Evolutionary conservation across 2,113 vertebrate species (phyloP), one percentile per base, ranked within the genome.

Genomic region (Neogobius melanostomus): DNA sequence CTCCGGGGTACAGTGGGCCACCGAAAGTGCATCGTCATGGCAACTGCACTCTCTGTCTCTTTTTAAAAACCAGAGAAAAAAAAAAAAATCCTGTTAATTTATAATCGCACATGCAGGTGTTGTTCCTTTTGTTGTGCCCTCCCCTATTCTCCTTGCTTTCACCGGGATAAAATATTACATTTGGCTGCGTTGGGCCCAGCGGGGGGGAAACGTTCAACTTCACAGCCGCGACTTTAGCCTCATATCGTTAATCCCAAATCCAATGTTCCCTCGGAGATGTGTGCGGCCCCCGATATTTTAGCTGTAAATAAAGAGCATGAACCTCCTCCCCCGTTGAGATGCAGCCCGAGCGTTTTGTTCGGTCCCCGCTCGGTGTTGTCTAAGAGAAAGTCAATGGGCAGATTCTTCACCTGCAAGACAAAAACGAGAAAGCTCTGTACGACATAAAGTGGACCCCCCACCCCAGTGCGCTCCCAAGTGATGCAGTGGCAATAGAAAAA

Each of bases 201-300:
- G 59, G 84, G 76, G 69, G 76, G 69, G 59, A 81, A 66, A 8
- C 5, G 69, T 83, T 81, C 71, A 81, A 77, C 68, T 51, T 65
- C 56, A 65, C 72, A 69, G 65, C 75, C 72, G 63, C 1, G 53
- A 66, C 69, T 53, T 74, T 75, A 76, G 61, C 64, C 68, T 66
- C 66, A 28, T 57, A 66, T 75, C 77, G 61, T 72, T 64, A 70
- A 71, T 74, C 46, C 68, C 65, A 67, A 21, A 66, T 63, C 53
- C 71, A 82, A 72, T 79, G 72, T 82, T 56, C 53, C 81, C 76
- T 64, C 70, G 64, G 84, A 69, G 85, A 84, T 84, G 78, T 84
- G 78, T 85, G 68, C 72, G 59, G 52, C 17, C 75, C 81, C 82
- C 84, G 72, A 87, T 91, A 88, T 89, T 88, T 90, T 82, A 89